Percentiles rank a stretch among this genome's conserved stretches.
Conservation (phyloP, 1,140 invertebrate genomes). For the Drosophila pandora region DNA sequence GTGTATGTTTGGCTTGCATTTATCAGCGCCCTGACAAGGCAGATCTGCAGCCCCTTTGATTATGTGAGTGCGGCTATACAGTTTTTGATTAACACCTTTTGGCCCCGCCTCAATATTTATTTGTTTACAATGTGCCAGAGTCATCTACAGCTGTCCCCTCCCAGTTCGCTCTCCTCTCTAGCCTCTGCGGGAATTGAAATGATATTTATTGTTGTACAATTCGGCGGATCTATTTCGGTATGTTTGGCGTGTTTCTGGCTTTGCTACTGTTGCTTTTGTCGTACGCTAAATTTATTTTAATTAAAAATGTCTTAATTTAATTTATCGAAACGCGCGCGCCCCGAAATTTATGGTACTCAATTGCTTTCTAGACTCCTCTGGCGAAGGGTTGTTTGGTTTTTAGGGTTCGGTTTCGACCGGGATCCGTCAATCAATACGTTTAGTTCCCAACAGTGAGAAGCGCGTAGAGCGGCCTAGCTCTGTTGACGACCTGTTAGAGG, state of each 20-base stretch:
- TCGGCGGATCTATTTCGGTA: slow-evolving; percentile 37
- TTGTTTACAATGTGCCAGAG: slow-evolving; percentile 47
- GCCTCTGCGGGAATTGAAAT: slow-evolving; percentile 33
- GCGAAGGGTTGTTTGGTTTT: neutral
- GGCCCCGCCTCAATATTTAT: slow-evolving; percentile 66
- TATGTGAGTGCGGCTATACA: slow-evolving; percentile 22
- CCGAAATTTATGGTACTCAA: slow-evolving; percentile 23
- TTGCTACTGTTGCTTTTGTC: slow-evolving; percentile 39
- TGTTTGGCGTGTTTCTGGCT: slow-evolving; percentile 27
- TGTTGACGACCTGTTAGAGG: slow-evolving; percentile 39
- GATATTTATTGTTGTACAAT: slow-evolving; percentile 57
- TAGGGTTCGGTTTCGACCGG: slow-evolving; percentile 15
- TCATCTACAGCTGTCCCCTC: neutral
- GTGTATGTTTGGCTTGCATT: slow-evolving; percentile 41
- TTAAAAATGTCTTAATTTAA: slow-evolving; percentile 77
- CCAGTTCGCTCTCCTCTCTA: neutral
- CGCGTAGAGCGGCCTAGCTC: slow-evolving; percentile 39
- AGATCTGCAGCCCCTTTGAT: slow-evolving; percentile 24
- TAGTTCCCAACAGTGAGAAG: slow-evolving; percentile 45
- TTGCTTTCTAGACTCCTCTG: slow-evolving; percentile 19
- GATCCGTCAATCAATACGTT: slow-evolving; percentile 4
- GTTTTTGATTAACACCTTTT: slow-evolving; percentile 67
- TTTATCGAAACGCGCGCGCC: slow-evolving; percentile 52
- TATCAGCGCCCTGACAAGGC: slow-evolving; percentile 38
- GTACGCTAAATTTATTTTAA: slow-evolving; percentile 77